phyloP scores from a whole-genome alignment of 2,888 invertebrate genomes.

The Nomada lathburiana region DNA sequence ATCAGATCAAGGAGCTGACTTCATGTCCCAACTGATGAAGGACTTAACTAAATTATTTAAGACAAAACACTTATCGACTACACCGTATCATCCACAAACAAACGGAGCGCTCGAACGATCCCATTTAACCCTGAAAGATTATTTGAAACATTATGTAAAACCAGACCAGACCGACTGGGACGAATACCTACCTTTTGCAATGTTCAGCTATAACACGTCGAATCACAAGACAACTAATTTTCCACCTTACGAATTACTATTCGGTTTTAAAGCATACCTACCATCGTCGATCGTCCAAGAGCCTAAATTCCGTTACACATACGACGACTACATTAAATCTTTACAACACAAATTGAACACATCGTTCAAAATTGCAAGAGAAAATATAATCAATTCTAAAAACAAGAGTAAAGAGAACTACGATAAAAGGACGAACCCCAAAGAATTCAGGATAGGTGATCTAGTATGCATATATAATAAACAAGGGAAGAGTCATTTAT shows the following conservation, averaged over 20 bases:
- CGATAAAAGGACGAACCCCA: constrained; percentile 1
- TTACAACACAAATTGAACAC: constrained; percentile 10
- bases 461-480: not conserved
- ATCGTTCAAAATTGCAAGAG: not conserved
- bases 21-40: constrained; percentile 16
- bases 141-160: not conserved
- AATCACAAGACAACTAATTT: too few relatives aligned
- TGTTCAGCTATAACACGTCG: too few relatives aligned
- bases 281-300: constrained; percentile 4
- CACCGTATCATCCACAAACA: not conserved
- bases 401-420: constrained; percentile 2
- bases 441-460: not conserved
- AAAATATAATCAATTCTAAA: not conserved
- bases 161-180: too few relatives aligned
- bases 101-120: not conserved
- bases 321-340: constrained; percentile 10
- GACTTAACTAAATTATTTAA: constrained; percentile 7
- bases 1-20: not conserved
- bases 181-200: too few relatives aligned
- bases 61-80: constrained; percentile 19
- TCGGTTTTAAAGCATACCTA: constrained; percentile 2
- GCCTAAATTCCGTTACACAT: constrained; percentile 13
- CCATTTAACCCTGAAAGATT: constrained; percentile 8
- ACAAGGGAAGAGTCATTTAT: not conserved
- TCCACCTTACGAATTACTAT: constrained; percentile 1